These are phyloP conservation scores for Saguinus imperator DNA, from an alignment of 2,113 vertebrate genomes.

Conservation along the genomic window DNA sequence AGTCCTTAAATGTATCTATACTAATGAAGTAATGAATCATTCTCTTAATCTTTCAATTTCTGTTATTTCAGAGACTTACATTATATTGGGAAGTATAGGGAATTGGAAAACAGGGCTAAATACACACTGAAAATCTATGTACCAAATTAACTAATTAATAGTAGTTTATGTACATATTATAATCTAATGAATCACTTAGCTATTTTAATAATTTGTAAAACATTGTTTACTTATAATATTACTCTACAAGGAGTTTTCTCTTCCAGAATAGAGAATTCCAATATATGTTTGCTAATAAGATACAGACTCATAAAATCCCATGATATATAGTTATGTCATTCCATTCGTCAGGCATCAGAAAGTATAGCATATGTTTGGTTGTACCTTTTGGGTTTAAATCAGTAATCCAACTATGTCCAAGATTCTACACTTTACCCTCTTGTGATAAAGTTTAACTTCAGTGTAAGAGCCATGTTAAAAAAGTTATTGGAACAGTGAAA, in stretches of 20 bases:
- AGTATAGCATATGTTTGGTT: neutral
- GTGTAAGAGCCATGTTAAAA: neutral
- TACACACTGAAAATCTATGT: neutral
- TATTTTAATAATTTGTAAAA: conserved; percentile 12
- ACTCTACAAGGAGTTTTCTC: neutral
- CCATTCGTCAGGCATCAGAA: neutral
- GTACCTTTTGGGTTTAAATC: conserved; percentile 24
- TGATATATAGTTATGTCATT: neutral
- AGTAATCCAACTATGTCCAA: neutral
- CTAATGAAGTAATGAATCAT: neutral
- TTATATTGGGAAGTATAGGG: neutral
- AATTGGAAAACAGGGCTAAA: neutral
- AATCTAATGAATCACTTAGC: neutral
- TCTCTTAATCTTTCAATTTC: neutral
- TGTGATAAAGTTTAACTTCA: neutral
- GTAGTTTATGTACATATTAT: neutral
- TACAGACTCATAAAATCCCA: neutral
- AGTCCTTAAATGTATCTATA: neutral
- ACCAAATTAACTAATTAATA: neutral
- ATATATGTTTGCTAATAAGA: neutral
- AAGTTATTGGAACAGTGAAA: neutral
- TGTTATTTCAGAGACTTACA: conserved; percentile 20
- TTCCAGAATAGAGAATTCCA: conserved; percentile 1
- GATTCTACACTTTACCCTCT: neutral
- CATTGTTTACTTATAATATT: neutral